Conservation (phyloP, 2,797 vertebrate genomes). For the Lepilemur septentrionalis region DNA sequence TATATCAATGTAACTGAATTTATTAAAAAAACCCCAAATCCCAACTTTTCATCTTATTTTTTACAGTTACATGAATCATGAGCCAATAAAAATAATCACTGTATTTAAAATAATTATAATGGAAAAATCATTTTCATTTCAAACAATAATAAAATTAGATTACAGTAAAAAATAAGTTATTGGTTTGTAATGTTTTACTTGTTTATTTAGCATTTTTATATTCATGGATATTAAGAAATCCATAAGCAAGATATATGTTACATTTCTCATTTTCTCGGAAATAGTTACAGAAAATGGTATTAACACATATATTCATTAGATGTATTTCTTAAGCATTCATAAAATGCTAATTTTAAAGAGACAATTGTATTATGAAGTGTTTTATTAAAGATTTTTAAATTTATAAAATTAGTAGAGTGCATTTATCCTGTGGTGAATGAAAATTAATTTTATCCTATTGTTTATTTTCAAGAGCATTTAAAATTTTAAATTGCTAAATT, state of each 20-base stretch:
- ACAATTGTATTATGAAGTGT: constrained; percentile 18
- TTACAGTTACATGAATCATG: neutral
- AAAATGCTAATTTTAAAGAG: constrained; percentile 68
- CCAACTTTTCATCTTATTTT: neutral
- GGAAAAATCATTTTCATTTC: neutral
- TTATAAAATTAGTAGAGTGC: neutral
- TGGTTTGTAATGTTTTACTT: neutral
- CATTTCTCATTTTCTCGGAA: constrained; percentile 45
- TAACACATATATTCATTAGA: constrained; percentile 13
- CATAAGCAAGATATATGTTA: neutral
- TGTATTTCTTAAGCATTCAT: constrained; percentile 50
- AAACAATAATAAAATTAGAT: neutral
- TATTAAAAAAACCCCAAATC: neutral
- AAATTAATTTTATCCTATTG: constrained; percentile 56
- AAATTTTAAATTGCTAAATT: constrained; percentile 56
- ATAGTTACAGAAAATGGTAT: constrained; percentile 26
- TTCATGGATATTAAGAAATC: neutral
- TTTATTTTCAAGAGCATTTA: constrained; percentile 65
- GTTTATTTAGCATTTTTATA: neutral
- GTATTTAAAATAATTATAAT: neutral
- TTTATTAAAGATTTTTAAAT: constrained; percentile 46
- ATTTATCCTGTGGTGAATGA: constrained; percentile 45
- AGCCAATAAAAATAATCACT: neutral
- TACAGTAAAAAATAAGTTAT: neutral
- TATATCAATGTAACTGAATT: neutral